Conservation (phyloP, 2,888 invertebrate species). For the Stenodema calcarata region DNA sequence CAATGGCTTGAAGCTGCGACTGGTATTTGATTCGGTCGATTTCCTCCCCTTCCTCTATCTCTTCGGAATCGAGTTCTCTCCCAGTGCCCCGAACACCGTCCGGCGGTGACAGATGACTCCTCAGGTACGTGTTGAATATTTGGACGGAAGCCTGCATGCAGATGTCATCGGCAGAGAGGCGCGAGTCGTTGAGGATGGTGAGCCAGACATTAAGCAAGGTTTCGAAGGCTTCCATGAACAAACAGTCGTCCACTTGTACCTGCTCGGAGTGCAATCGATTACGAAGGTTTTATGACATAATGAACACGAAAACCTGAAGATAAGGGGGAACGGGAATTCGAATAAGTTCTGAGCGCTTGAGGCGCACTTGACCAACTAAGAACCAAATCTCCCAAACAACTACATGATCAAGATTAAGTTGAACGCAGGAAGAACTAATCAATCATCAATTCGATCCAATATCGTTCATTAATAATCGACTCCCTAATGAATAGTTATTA, state of each 20-base stretch:
- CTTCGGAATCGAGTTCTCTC: slow-evolving; percentile 62
- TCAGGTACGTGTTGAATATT: slow-evolving; percentile 81
- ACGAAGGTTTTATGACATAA: neutral
- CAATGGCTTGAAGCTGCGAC: slow-evolving; percentile 79
- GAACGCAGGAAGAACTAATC: too few relatives aligned
- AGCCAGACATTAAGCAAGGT: slow-evolving; percentile 74
- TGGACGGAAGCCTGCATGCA: slow-evolving; percentile 64
- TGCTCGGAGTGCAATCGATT: slow-evolving; percentile 57
- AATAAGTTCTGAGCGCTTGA: too few relatives aligned
- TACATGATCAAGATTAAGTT: too few relatives aligned
- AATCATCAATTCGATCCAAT: too few relatives aligned
- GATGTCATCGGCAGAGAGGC: slow-evolving; percentile 61
- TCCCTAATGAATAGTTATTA: too few relatives aligned
- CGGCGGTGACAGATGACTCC: slow-evolving; percentile 81
- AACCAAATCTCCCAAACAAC: too few relatives aligned
- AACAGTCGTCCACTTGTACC: slow-evolving; percentile 64
- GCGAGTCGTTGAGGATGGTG: slow-evolving; percentile 62
- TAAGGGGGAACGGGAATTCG: too few relatives aligned
- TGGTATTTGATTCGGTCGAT: slow-evolving; percentile 71
- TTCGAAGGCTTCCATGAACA: slow-evolving; percentile 74
- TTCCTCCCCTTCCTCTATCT: slow-evolving; percentile 71
- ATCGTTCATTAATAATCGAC: too few relatives aligned
- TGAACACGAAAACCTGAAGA: too few relatives aligned
- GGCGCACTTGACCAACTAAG: too few relatives aligned
- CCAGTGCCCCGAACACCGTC: slow-evolving; percentile 73